Evolutionary conservation across 2,797 vertebrate genomes (phyloP).

Genomic region (Brachymystax lenok): DNA sequence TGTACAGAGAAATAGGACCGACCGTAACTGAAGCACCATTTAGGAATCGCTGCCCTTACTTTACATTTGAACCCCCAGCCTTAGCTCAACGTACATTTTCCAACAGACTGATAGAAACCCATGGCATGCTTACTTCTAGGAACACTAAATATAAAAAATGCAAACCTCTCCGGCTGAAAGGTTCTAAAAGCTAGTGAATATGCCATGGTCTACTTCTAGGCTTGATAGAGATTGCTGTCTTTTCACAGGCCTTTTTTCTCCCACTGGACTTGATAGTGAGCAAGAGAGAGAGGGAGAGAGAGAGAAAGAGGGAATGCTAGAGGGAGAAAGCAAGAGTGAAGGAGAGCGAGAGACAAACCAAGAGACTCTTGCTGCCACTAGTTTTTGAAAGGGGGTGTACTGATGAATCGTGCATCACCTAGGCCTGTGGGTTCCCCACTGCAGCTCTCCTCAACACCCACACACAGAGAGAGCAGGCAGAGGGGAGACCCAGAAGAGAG

Average conservation of each 20-base stretch:
- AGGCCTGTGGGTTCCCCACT: neutral
- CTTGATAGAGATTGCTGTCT: neutral
- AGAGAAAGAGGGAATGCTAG: neutral
- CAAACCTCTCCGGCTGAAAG: neutral
- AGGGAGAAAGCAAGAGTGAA: too few relatives aligned
- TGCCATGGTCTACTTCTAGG: neutral
- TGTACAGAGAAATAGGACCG: too few relatives aligned
- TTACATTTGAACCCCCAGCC: neutral
- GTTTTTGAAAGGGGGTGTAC: neutral
- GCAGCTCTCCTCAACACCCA: neutral
- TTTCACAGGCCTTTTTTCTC: neutral
- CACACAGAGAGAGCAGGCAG: neutral
- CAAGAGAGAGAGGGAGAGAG: neutral
- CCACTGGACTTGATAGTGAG: neutral
- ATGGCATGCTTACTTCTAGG: neutral
- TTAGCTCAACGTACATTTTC: neutral
- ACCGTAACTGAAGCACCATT: too few relatives aligned
- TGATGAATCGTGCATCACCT: slow-evolving; percentile 38
- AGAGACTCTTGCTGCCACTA: neutral
- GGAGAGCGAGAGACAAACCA: neutral
- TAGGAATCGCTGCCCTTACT: too few relatives aligned
- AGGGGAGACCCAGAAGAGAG: too few relatives aligned
- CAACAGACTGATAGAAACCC: neutral
- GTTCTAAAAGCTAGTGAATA: neutral
- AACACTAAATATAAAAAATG: neutral